Conservation (phyloP, 2,113 vertebrate genomes). For the Oreochromis aureus region DNA sequence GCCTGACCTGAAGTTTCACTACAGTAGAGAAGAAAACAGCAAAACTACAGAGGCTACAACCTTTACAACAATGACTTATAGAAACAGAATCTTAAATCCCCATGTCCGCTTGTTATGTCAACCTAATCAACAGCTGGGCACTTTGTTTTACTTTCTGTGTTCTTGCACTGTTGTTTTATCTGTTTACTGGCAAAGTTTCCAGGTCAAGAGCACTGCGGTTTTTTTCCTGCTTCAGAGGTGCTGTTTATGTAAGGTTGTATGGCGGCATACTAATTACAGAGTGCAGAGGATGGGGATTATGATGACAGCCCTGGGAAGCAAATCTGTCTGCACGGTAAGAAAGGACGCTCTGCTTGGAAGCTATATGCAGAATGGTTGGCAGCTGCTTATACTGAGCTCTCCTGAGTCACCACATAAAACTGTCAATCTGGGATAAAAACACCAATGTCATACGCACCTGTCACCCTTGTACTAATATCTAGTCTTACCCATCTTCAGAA, state of each 20-base stretch:
- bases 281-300: constrained; percentile 48
- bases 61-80: constrained; percentile 15
- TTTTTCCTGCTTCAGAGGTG: constrained; percentile 50
- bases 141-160: constrained; percentile 25
- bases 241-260: constrained; percentile 68
- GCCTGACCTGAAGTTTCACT: not conserved
- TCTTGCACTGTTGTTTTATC: constrained; percentile 28
- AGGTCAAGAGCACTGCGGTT: constrained; percentile 21
- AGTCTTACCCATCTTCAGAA: not conserved
- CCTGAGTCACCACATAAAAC: not conserved
- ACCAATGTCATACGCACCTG: not conserved
- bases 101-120: not conserved
- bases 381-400: not conserved
- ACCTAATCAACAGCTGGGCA: constrained; percentile 1
- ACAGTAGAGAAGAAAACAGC: not conserved
- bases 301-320: constrained; percentile 62
- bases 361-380: not conserved
- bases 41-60: not conserved
- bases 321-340: constrained; percentile 29
- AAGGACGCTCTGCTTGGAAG: constrained; percentile 11
- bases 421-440: not conserved
- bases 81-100: not conserved
- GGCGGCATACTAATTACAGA: constrained; percentile 65
- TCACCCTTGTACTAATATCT: not conserved
- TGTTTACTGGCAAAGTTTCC: constrained; percentile 51